Evolutionary conservation across 2,797 vertebrate genomes (phyloP), one percentile per base, ranked within the genome.

Genomic region (Podarcis siculus): DNA sequence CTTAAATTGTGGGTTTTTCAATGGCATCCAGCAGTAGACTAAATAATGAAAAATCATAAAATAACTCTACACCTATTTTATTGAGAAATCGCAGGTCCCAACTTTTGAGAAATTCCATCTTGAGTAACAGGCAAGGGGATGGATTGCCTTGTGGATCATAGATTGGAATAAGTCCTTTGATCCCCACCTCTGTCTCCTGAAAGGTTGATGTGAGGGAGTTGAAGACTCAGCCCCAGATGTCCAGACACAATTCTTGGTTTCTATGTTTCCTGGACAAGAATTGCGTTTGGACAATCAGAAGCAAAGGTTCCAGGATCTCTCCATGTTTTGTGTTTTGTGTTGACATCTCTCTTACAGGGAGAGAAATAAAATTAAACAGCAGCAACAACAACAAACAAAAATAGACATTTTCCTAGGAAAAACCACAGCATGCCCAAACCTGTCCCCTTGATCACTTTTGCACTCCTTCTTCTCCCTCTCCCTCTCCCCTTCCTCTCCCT

Each of bases 281-380:
- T 99, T 99, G 99, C 99, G 98, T 99, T 99, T 99, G 99, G 99
- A 99, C 99, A 99, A 99, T 99, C 99, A 99, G 97, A 86, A 94
- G 94, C 95, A 77, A 94, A 95, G 93, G 91, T 37, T 27, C 8
- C 15, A 61, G 35, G 61, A 67, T 27, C 25, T 67, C 61, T 82
- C 12, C 2, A 5, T n/a, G 76, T 42, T 13, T 69, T 5, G 8
- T 30, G 76, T 39, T 13, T 69, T 39, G 76, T 49, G 45, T 49
- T 49, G 45, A 49, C 45, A 49, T 27, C 3, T 64, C 3, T 39
- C 39, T 55, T 55, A 45, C 12, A 37, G 58, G 27, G 6, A 6
- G 32, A 39, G 2, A 17, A 83, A 72, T 12, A 42, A 49, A 67
- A 30, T 13, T 30, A n/a, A 78, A 27, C 71, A 17, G 35, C 23